Conservation (phyloP, 2,797 vertebrate species). For the Anas flavirostris region DNA sequence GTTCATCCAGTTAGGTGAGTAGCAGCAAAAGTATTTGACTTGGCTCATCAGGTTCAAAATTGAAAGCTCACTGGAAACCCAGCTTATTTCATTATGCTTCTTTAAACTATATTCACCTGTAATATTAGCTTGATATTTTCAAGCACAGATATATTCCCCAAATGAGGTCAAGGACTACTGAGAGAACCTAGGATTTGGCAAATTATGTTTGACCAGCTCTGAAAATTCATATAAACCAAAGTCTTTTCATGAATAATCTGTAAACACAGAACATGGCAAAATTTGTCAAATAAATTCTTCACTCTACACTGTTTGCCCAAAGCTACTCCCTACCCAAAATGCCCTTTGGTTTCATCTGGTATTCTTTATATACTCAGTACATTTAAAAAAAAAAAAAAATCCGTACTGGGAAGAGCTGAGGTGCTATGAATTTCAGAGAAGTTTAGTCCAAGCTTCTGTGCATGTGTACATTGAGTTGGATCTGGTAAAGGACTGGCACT, state of each 20-base stretch:
- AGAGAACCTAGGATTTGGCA: neutral
- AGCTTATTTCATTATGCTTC: neutral
- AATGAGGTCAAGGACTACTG: constrained; percentile 24
- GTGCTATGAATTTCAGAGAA: neutral
- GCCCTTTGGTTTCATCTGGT: neutral
- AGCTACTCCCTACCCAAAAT: neutral
- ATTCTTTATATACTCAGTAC: neutral
- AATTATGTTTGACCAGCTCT: constrained; percentile 32
- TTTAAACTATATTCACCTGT: neutral
- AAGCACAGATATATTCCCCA: neutral
- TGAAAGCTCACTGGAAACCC: neutral
- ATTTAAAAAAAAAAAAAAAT: neutral
- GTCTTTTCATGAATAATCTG: constrained; percentile 23
- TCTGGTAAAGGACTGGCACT: neutral
- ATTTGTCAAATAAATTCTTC: constrained; percentile 44
- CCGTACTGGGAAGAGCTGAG: neutral
- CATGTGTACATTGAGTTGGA: neutral
- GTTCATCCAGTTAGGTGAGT: neutral
- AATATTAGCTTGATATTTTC: neutral
- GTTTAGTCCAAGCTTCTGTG: neutral
- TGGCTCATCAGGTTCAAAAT: neutral
- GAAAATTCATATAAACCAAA: neutral
- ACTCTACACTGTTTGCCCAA: neutral
- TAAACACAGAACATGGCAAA: constrained; percentile 19
- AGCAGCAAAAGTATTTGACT: neutral